Percentiles rank a stretch among this genome's conserved stretches.
Evolutionary conservation across 2,888 invertebrate species (phyloP).

Genomic region (Drosophila paramelanica): DNA sequence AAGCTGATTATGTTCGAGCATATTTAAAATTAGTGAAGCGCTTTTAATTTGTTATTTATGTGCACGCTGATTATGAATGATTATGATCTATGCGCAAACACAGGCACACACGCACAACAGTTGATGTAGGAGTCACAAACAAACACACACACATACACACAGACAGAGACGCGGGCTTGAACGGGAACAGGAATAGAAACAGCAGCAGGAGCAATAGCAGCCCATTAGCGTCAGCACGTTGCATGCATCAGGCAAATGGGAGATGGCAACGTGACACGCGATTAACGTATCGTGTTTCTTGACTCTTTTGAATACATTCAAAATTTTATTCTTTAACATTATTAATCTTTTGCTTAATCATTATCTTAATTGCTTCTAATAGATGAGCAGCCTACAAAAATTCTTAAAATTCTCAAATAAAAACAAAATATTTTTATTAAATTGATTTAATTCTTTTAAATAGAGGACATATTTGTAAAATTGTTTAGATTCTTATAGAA

Average conservation of each 20-base stretch:
- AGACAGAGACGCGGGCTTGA: conserved; percentile 28
- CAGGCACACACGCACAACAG: conserved; percentile 19
- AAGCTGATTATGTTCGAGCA: conserved; percentile 81
- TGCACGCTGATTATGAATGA: conserved; percentile 81
- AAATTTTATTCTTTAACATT: no score
- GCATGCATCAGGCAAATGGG: conserved; percentile 27
- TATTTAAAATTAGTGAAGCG: conserved; percentile 82
- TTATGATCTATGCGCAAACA: conserved; percentile 81
- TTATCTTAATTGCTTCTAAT: no score
- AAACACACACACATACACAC: conserved; percentile 19
- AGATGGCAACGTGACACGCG: conserved; percentile 44
- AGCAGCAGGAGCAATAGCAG: conserved; percentile 16
- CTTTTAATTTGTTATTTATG: conserved; percentile 81
- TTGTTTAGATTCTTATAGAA: no score
- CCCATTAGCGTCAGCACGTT: conserved; percentile 47
- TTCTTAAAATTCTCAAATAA: no score
- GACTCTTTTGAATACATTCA: no score
- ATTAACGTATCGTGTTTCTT: no score
- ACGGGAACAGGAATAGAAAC: conserved; percentile 9
- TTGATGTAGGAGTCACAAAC: background rate
- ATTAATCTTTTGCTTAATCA: no score
- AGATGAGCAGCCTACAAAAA: no score
- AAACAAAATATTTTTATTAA: no score
- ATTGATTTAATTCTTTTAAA: no score
- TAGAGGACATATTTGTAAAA: no score